Conservation (phyloP, 2,113 vertebrate species). For the Nannospalax galili region DNA sequence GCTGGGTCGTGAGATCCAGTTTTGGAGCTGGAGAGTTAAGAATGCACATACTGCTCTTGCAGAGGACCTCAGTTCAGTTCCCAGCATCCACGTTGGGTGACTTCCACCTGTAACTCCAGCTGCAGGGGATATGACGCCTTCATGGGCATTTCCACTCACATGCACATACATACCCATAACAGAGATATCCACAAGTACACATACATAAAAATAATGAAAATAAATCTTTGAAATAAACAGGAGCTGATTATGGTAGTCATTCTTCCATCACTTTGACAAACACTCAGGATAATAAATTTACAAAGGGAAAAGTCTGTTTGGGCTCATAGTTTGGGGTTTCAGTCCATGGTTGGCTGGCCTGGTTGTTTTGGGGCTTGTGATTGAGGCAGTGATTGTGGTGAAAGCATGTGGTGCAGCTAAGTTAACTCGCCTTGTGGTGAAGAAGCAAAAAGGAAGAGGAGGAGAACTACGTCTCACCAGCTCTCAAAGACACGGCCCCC, state of each 20-base stretch:
- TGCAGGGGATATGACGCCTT: too few species aligned
- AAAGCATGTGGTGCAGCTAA: background rate
- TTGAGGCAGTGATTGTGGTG: background rate
- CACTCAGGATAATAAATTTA: background rate
- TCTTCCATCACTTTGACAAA: background rate
- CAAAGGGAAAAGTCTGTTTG: background rate
- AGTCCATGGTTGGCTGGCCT: background rate
- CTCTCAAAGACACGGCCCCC: background rate
- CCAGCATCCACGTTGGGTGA: too few species aligned
- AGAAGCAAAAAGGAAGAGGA: background rate
- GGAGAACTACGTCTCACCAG: background rate
- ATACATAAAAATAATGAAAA: too few species aligned
- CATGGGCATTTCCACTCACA: too few species aligned
- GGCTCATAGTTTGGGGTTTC: background rate
- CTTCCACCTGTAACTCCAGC: too few species aligned
- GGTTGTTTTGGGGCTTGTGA: background rate
- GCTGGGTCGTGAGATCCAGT: background rate
- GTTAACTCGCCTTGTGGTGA: background rate
- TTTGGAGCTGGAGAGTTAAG: too few species aligned
- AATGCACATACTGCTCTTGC: too few species aligned
- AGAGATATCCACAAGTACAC: too few species aligned
- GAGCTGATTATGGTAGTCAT: background rate
- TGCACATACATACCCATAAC: too few species aligned
- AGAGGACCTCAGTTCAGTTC: too few species aligned
- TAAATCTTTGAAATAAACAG: too few species aligned